Conservation (phyloP, 2,888 invertebrate genomes). For the Heteropelma amictum region DNA sequence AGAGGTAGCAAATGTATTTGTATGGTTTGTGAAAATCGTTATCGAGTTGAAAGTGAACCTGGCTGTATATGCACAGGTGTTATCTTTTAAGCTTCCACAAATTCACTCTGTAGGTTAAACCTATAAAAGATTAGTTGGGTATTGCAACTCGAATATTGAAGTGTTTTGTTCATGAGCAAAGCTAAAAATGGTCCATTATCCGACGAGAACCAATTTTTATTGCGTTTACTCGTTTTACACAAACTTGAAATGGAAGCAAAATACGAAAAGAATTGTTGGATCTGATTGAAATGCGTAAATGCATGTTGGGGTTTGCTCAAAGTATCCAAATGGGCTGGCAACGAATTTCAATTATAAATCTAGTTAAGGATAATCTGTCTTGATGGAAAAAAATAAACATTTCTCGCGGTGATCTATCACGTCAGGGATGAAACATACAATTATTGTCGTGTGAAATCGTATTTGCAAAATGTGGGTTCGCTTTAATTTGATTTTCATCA, state of each 20-base stretch:
- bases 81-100: background rate
- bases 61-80: slow-evolving; percentile 2
- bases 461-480: background rate
- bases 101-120: background rate
- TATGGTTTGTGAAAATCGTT: slow-evolving; percentile 52
- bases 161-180: slow-evolving; percentile 54
- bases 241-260: too few species aligned
- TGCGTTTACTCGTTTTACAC: background rate
- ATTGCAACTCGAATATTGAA: slow-evolving; percentile 57
- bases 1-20: slow-evolving; percentile 40
- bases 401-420: background rate
- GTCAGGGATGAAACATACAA: too few species aligned
- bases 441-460: background rate
- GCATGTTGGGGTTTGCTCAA: too few species aligned
- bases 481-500: background rate
- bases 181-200: slow-evolving; percentile 51
- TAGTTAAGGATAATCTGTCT: background rate
- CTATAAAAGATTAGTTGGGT: background rate
- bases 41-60: slow-evolving; percentile 58
- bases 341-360: background rate
- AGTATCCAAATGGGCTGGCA: background rate
- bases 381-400: background rate
- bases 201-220: slow-evolving; percentile 45
- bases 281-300: too few species aligned
- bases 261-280: too few species aligned